Conservation (phyloP, 2,113 vertebrate genomes). For the Canis aureus region DNA sequence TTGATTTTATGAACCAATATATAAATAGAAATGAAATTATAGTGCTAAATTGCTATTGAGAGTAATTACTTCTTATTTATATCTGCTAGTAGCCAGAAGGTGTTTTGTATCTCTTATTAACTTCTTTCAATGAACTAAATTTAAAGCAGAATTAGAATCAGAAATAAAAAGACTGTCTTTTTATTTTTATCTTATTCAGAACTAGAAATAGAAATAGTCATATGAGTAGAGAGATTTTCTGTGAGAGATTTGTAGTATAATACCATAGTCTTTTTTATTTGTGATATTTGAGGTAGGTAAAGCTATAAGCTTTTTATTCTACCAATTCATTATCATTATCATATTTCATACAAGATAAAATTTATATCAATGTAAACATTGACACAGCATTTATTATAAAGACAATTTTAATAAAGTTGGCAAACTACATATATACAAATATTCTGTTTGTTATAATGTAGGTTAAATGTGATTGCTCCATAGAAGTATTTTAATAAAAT, state of each 20-base stretch:
- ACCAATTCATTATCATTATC: not conserved
- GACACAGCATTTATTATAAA: not conserved
- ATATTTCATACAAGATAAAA: not conserved
- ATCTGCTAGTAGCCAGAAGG: not conserved
- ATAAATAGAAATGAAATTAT: conserved; percentile 18
- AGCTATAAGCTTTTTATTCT: not conserved
- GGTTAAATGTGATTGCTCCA: not conserved
- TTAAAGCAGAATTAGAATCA: conserved; percentile 8
- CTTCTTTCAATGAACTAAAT: not conserved
- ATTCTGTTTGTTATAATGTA: not conserved
- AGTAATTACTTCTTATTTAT: not conserved
- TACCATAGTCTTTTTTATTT: not conserved
- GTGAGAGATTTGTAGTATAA: not conserved
- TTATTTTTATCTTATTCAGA: not conserved
- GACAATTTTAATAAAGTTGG: not conserved
- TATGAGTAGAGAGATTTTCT: not conserved
- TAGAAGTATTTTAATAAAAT: not conserved
- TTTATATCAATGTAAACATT: not conserved
- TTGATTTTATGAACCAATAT: not conserved
- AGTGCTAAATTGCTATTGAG: not conserved
- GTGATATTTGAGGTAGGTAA: not conserved
- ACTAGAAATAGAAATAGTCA: not conserved
- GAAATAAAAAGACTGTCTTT: not conserved
- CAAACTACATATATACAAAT: not conserved
- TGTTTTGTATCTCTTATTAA: not conserved